phyloP scores from a whole-genome alignment of 2,888 invertebrate genomes.

The Chalcis sispes region DNA sequence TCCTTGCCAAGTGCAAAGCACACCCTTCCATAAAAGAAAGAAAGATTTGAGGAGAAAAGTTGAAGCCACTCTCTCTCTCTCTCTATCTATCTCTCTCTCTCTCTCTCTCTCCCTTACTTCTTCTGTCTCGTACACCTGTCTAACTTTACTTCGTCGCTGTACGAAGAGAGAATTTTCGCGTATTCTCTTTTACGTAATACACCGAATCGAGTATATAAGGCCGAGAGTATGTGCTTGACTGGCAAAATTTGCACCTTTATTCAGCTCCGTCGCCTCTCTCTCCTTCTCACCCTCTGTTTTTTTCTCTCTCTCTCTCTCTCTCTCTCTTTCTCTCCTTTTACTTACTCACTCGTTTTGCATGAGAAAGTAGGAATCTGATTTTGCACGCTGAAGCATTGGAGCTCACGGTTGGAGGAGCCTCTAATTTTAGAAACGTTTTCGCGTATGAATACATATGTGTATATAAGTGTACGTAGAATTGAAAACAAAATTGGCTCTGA shows the following conservation, averaged over 20 bases:
- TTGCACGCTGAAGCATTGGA: too few relatives aligned
- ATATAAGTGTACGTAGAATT: too few relatives aligned
- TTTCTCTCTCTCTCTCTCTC: not conserved
- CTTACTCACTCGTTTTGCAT: too few relatives aligned
- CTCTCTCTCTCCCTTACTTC: too few relatives aligned
- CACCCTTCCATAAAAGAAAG: not conserved
- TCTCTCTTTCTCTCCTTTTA: not conserved
- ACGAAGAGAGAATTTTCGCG: not conserved
- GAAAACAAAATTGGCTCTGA: too few relatives aligned
- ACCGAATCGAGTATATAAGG: not conserved
- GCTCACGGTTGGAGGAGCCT: not conserved
- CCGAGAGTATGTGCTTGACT: too few relatives aligned
- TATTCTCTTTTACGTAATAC: constrained; percentile 2
- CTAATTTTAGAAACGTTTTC: too few relatives aligned
- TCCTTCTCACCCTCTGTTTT: not conserved
- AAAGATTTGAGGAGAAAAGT: not conserved
- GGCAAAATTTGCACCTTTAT: not conserved
- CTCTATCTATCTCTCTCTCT: too few relatives aligned
- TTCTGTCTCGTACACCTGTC: too few relatives aligned
- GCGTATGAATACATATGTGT: too few relatives aligned
- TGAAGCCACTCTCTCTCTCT: not conserved
- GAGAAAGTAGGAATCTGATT: too few relatives aligned
- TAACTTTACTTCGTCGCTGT: not conserved
- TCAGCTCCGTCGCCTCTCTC: not conserved
- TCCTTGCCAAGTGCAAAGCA: constrained; percentile 5